Evolutionary conservation across 2,113 vertebrate species (phyloP).

Genomic region (Neotragus pygmaeus): DNA sequence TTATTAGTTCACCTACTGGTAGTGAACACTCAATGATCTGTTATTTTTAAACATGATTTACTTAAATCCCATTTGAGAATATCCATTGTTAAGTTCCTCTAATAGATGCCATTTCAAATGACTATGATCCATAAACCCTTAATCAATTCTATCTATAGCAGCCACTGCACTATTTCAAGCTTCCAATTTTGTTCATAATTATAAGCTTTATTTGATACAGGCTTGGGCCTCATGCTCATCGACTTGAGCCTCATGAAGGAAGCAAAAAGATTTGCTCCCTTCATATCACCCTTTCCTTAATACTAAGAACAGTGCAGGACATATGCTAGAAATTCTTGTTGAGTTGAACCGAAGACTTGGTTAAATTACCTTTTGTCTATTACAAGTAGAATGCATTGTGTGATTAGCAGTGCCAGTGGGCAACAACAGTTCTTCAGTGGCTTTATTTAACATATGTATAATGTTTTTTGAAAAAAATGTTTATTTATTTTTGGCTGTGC

Average conservation of each 20-base stretch:
- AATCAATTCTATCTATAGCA: constrained; percentile 9
- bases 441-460: neutral
- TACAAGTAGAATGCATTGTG: neutral
- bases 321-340: neutral
- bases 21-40: neutral
- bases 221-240: neutral
- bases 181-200: neutral
- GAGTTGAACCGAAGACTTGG: neutral
- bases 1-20: neutral
- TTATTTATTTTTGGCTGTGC: neutral
- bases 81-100: neutral
- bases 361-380: neutral
- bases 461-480: neutral
- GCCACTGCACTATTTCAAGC: neutral
- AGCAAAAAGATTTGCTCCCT: neutral
- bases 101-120: neutral
- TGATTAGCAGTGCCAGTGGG: neutral
- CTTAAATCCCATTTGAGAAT: neutral
- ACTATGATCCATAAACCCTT: neutral
- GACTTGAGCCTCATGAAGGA: neutral
- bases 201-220: neutral
- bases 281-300: neutral
- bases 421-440: neutral
- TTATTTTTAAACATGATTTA: neutral
- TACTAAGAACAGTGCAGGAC: neutral